phyloP scores from a whole-genome alignment of 2,113 vertebrate genomes.

The Bombycilla garrulus region DNA sequence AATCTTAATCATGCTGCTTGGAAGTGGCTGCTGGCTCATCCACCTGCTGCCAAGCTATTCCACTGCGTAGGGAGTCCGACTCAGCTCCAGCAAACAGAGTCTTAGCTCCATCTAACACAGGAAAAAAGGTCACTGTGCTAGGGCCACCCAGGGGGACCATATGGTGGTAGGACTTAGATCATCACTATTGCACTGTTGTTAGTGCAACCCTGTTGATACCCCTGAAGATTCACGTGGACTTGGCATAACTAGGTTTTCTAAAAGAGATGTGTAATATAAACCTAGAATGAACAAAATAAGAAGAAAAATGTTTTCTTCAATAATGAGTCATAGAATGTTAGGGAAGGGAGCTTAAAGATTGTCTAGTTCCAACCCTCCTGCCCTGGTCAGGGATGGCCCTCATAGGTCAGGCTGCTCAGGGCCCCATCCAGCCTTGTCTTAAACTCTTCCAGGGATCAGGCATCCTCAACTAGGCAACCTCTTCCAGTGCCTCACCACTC shows the following conservation, averaged over 20 bases:
- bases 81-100: background rate
- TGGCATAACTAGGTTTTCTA: background rate
- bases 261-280: background rate
- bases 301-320: background rate
- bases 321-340: background rate
- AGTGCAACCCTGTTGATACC: slow-evolving; percentile 12
- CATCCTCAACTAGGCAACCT: background rate
- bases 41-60: slow-evolving; percentile 36
- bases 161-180: background rate
- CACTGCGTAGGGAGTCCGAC: background rate
- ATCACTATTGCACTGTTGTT: background rate
- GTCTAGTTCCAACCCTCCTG: background rate
- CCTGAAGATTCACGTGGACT: background rate
- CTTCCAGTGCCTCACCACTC: background rate
- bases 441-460: background rate
- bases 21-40: slow-evolving; percentile 12
- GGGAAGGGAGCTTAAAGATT: background rate
- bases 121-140: slow-evolving; percentile 27
- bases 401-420: background rate
- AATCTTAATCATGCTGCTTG: slow-evolving; percentile 61
- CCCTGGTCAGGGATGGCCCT: background rate
- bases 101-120: background rate
- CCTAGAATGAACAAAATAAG: background rate
- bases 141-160: background rate
- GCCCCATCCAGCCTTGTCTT: background rate